A percentile compares a stretch with the other conserved stretches of the same genome.
Evolutionary conservation across 2,888 invertebrate genomes (phyloP).

Genomic region (Netelia melanura): DNA sequence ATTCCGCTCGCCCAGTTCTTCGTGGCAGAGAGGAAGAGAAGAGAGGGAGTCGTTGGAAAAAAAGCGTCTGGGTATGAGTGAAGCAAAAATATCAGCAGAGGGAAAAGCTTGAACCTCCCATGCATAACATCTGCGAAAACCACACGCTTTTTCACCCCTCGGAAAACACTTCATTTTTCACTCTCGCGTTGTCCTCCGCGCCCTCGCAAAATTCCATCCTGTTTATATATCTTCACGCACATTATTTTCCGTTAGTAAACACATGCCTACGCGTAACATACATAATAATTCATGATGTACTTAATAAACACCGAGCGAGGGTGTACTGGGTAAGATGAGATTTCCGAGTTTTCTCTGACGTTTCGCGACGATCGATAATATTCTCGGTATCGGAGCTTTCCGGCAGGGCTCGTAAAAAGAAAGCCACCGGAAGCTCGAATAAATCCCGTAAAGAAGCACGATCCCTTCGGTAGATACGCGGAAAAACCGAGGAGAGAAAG

Average conservation of each 20-base stretch:
- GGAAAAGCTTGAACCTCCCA: slow-evolving; percentile 21
- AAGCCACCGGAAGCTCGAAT: background rate
- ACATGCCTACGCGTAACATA: slow-evolving; percentile 1
- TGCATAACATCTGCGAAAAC: slow-evolving; percentile 11
- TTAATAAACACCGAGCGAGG: slow-evolving; percentile 9
- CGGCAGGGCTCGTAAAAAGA: background rate
- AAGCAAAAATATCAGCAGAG: background rate
- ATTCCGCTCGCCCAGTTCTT: slow-evolving; percentile 41
- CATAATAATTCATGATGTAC: background rate
- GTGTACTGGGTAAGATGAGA: background rate
- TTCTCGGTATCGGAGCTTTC: slow-evolving; percentile 5
- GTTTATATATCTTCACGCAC: slow-evolving; percentile 37
- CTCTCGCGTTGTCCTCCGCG: background rate
- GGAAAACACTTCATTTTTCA: slow-evolving; percentile 43
- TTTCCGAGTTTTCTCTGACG: background rate
- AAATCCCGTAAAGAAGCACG: background rate
- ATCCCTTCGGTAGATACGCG: background rate
- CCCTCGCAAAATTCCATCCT: slow-evolving; percentile 19
- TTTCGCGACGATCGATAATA: slow-evolving; percentile 7
- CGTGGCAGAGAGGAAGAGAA: slow-evolving; percentile 28
- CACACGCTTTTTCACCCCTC: slow-evolving; percentile 31
- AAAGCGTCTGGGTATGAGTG: slow-evolving; percentile 9
- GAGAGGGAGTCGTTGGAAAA: slow-evolving; percentile 33
- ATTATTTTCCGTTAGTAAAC: slow-evolving; percentile 33
- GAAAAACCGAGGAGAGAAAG: slow-evolving; percentile 16